phyloP scores from a whole-genome alignment of 2,113 vertebrate species.

The Pelmatolapia mariae region DNA sequence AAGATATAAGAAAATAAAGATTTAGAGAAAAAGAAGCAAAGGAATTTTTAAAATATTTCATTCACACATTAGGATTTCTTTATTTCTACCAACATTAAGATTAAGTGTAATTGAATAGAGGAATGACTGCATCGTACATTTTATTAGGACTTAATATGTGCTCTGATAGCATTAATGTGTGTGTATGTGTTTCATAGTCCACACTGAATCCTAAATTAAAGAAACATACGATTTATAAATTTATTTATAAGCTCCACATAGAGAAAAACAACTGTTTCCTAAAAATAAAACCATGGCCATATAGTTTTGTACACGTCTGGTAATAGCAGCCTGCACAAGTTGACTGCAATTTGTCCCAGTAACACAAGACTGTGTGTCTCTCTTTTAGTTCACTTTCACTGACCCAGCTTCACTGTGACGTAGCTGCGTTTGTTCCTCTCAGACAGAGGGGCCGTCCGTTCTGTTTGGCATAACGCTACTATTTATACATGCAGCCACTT shows the following conservation, averaged over 20 bases:
- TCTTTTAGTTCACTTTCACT: conserved; percentile 14
- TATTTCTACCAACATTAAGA: background rate
- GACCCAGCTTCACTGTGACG: background rate
- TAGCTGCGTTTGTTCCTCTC: conserved; percentile 9
- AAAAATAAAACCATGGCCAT: conserved; percentile 13
- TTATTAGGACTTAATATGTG: background rate
- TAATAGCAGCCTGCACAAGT: conserved; percentile 15
- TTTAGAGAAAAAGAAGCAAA: background rate
- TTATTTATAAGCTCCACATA: background rate
- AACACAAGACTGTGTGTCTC: conserved; percentile 15
- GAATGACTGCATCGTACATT: background rate
- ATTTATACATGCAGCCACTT: conserved; percentile 31
- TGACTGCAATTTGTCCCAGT: conserved; percentile 3
- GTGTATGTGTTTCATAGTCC: background rate
- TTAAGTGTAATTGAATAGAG: background rate
- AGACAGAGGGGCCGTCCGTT: background rate
- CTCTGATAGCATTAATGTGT: background rate
- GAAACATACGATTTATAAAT: background rate
- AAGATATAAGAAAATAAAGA: background rate
- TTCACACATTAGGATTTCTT: background rate
- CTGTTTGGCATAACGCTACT: background rate
- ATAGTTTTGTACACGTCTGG: conserved; percentile 6
- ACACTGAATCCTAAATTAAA: background rate
- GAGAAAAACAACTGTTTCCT: background rate
- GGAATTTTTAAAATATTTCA: background rate